phyloP scores from a whole-genome alignment of 2,113 vertebrate genomes.

The Pontoporia blainvillei region DNA sequence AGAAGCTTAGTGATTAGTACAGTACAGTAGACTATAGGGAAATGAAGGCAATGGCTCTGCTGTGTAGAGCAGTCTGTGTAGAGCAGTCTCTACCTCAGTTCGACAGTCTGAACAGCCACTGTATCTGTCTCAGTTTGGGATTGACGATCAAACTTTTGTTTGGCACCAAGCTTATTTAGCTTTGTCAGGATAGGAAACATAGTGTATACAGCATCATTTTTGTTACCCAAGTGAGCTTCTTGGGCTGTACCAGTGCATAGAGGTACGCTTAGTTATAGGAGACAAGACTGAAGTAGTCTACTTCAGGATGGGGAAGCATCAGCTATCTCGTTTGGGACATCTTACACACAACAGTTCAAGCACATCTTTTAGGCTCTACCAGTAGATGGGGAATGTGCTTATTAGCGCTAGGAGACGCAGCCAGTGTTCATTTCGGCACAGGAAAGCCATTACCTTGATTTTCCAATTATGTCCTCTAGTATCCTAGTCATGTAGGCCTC shows the following conservation, averaged over 20 bases:
- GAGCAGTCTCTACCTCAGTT: not conserved
- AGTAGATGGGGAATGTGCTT: not conserved
- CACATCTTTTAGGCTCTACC: not conserved
- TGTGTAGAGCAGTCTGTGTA: not conserved
- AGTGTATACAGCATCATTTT: not conserved
- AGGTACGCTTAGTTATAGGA: not conserved
- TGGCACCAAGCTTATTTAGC: not conserved
- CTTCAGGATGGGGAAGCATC: not conserved
- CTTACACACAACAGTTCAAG: not conserved
- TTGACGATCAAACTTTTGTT: not conserved
- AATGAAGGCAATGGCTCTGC: not conserved
- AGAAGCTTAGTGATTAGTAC: not conserved
- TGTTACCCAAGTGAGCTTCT: not conserved
- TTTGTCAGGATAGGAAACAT: not conserved
- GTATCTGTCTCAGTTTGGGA: not conserved
- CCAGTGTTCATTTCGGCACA: not conserved
- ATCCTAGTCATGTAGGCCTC: not conserved
- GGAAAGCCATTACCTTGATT: not conserved
- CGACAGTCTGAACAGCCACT: not conserved
- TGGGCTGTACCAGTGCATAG: not conserved
- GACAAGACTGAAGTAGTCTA: not conserved
- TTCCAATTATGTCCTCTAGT: not conserved
- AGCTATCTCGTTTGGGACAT: not conserved
- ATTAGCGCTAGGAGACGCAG: not conserved
- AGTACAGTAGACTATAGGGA: not conserved